phyloP scores from a whole-genome alignment of 2,113 vertebrate genomes.

The Eulacestoma nigropectus region DNA sequence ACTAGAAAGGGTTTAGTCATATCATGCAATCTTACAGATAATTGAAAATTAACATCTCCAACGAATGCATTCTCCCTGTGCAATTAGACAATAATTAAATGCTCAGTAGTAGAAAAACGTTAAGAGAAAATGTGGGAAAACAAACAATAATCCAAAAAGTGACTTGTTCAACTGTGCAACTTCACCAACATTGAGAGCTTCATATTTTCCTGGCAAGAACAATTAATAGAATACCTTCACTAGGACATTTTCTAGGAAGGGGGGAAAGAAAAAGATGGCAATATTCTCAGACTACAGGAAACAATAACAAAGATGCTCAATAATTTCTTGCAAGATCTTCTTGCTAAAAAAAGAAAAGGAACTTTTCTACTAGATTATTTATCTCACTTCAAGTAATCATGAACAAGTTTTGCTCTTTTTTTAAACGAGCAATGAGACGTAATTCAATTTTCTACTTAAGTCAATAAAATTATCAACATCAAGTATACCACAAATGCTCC shows the following conservation, averaged over 20 bases:
- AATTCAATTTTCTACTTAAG: background rate
- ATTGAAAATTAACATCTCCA: background rate
- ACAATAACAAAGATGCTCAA: background rate
- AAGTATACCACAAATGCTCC: background rate
- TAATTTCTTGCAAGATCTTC: background rate
- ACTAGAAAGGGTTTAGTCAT: background rate
- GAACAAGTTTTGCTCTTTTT: background rate
- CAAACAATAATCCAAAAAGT: background rate
- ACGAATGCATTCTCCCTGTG: background rate
- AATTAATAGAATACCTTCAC: background rate
- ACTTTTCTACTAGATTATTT: background rate
- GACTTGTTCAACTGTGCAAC: background rate
- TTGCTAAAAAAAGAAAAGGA: background rate
- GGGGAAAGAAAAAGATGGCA: background rate
- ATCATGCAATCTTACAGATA: background rate
- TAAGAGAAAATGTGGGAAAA: background rate
- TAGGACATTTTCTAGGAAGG: background rate
- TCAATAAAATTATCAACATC: background rate
- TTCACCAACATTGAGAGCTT: background rate
- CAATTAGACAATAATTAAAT: constrained; percentile 29
- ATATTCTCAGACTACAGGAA: background rate
- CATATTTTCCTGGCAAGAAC: background rate
- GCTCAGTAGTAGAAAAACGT: background rate
- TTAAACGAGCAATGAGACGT: background rate
- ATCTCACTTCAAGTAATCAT: background rate